Conservation (phyloP, 1,140 invertebrate species). For the Contarinia nasturtii region DNA sequence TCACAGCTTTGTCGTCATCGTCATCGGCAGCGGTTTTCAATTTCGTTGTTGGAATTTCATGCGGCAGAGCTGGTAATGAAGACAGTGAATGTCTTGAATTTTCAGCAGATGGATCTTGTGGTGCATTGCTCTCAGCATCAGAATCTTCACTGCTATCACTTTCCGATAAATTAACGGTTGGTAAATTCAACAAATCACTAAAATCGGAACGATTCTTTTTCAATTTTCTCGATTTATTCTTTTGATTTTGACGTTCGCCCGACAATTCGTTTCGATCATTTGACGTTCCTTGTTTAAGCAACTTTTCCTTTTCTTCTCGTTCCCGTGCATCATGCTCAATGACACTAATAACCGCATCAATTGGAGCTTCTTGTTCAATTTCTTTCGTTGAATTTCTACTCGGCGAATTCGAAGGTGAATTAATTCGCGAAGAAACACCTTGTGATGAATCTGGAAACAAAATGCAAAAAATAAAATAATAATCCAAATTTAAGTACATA, state of each 20-base stretch:
- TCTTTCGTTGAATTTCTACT: no score
- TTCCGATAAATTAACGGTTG: conserved; percentile 62
- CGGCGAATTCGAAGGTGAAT: no score
- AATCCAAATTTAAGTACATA: no score
- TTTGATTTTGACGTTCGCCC: no score
- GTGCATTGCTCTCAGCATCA: conserved; percentile 29
- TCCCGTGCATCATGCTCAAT: conserved; percentile 12
- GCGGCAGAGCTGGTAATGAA: conserved; percentile 4
- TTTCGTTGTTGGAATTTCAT: conserved; percentile 8
- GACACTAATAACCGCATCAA: conserved; percentile 2
- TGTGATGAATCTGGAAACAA: no score
- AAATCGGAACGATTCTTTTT: conserved; percentile 26
- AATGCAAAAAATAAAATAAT: no score
- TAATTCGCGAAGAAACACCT: no score
- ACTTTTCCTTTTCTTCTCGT: conserved; percentile 17
- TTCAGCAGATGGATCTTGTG: not conserved
- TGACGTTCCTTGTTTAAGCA: conserved; percentile 8
- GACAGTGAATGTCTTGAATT: not conserved
- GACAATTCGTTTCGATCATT: no score
- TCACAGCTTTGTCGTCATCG: conserved; percentile 12
- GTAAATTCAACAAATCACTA: conserved; percentile 36
- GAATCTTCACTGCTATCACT: conserved; percentile 59
- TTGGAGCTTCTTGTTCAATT: conserved; percentile 3
- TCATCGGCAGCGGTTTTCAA: conserved; percentile 6
- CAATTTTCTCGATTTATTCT: not conserved